phyloP scores from a whole-genome alignment of 2,888 invertebrate species.

The Octodonta nipae region DNA sequence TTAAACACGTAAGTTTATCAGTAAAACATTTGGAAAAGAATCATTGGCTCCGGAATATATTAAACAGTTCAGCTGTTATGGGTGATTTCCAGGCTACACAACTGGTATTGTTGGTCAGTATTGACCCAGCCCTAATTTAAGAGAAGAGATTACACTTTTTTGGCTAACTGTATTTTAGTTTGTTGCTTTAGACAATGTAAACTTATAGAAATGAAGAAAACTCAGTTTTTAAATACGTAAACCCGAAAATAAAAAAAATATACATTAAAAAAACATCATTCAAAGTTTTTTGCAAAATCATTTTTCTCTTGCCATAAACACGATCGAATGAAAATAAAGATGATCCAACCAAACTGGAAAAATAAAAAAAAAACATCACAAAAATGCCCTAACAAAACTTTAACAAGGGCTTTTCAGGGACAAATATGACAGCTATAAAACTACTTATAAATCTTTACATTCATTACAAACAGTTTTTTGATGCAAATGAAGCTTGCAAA shows the following conservation, averaged over 20 bases:
- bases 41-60: too few species aligned
- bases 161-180: background rate
- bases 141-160: too few species aligned
- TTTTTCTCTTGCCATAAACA: too few species aligned
- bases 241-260: constrained; percentile 2
- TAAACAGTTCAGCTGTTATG: too few species aligned
- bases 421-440: background rate
- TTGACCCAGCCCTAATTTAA: background rate
- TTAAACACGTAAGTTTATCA: too few species aligned
- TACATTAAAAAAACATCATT: constrained; percentile 2
- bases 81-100: constrained; percentile 4
- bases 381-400: background rate
- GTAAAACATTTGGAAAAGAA: too few species aligned
- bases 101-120: constrained; percentile 3
- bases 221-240: background rate
- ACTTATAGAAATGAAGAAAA: too few species aligned
- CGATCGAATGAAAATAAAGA: constrained; percentile 1
- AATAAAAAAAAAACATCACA: constrained; percentile 3
- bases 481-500: background rate
- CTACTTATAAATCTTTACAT: too few species aligned
- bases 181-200: too few species aligned
- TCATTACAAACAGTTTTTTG: too few species aligned
- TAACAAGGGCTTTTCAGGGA: constrained; percentile 1
- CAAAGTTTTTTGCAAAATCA: background rate
- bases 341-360: background rate